Evolutionary conservation across 2,797 vertebrate species (phyloP).

Genomic region (Salarias fasciatus): DNA sequence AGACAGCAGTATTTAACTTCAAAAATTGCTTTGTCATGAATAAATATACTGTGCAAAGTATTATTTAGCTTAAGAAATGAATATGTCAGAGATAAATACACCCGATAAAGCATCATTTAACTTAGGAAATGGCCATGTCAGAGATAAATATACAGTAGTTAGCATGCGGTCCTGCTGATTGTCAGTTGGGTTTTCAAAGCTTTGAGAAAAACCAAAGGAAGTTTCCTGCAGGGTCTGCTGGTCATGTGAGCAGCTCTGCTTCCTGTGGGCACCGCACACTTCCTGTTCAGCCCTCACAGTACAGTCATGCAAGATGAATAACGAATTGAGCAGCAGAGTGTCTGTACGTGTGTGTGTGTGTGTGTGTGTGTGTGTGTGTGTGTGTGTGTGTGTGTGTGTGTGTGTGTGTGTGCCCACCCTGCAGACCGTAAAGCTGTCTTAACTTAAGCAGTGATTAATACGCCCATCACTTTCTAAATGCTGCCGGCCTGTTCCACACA

Average conservation of each 20-base stretch:
- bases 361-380: slow-evolving; percentile 38
- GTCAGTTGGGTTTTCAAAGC: slow-evolving; percentile 78
- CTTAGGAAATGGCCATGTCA: too few relatives aligned
- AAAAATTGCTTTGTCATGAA: too few relatives aligned
- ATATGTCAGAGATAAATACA: too few relatives aligned
- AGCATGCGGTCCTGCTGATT: slow-evolving; percentile 3
- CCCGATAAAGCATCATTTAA: too few relatives aligned
- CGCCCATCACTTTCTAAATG: slow-evolving; percentile 86
- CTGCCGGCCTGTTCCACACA: slow-evolving; percentile 78
- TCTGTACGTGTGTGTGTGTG: slow-evolving; percentile 38
- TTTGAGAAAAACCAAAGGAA: slow-evolving; percentile 64
- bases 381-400: slow-evolving; percentile 36
- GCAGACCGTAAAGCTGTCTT: slow-evolving; percentile 82
- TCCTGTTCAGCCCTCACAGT: slow-evolving; percentile 49
- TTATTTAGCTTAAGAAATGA: too few relatives aligned
- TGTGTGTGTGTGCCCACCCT: slow-evolving; percentile 46
- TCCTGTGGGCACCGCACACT: slow-evolving; percentile 67
- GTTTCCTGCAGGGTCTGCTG: slow-evolving; percentile 61
- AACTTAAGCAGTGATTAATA: slow-evolving; percentile 87
- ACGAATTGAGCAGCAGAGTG: slow-evolving; percentile 44
- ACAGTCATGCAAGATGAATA: slow-evolving; percentile 32
- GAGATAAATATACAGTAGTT: neutral
- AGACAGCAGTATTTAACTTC: too few relatives aligned
- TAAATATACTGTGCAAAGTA: too few relatives aligned
- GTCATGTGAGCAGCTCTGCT: slow-evolving; percentile 59